Conservation (phyloP, 2,888 invertebrate species). For the Creontiades dilutus region DNA sequence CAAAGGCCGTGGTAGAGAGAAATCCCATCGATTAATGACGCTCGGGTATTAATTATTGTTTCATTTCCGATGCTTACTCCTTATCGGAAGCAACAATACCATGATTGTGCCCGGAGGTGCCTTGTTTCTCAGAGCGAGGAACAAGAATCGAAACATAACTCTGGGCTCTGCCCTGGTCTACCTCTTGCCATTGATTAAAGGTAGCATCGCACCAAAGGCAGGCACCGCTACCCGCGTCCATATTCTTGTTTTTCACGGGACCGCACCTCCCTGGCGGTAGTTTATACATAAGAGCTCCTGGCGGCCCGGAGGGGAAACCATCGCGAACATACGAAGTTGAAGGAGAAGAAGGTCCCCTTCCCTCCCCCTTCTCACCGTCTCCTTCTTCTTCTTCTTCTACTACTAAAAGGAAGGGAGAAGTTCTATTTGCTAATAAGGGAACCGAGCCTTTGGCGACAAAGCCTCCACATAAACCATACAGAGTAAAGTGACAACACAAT, state of each 20-base stretch:
- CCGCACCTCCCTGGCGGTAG: background rate
- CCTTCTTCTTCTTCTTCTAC: background rate
- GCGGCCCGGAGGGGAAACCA: conserved; percentile 5
- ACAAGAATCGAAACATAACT: conserved; percentile 36
- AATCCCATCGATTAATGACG: background rate
- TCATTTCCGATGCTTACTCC: background rate
- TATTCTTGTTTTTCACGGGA: conserved; percentile 28
- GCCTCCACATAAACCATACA: conserved; percentile 68
- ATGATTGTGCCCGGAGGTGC: background rate
- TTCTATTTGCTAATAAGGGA: conserved; percentile 66
- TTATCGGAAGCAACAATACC: background rate
- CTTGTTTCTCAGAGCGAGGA: background rate
- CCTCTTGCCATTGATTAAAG: conserved; percentile 24
- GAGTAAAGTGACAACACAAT: conserved; percentile 70
- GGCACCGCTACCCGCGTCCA: conserved; percentile 9
- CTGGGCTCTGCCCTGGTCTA: background rate
- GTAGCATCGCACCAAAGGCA: conserved; percentile 1
- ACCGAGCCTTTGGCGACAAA: conserved; percentile 50
- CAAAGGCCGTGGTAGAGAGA: background rate
- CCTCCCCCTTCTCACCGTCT: too few species aligned
- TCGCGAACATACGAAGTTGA: conserved; percentile 29
- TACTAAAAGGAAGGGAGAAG: conserved; percentile 19
- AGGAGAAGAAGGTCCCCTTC: background rate
- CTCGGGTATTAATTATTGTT: conserved; percentile 3
- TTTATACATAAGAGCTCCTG: conserved; percentile 15